Conservation (phyloP, 2,113 vertebrate species). For the Gymnogyps californianus region DNA sequence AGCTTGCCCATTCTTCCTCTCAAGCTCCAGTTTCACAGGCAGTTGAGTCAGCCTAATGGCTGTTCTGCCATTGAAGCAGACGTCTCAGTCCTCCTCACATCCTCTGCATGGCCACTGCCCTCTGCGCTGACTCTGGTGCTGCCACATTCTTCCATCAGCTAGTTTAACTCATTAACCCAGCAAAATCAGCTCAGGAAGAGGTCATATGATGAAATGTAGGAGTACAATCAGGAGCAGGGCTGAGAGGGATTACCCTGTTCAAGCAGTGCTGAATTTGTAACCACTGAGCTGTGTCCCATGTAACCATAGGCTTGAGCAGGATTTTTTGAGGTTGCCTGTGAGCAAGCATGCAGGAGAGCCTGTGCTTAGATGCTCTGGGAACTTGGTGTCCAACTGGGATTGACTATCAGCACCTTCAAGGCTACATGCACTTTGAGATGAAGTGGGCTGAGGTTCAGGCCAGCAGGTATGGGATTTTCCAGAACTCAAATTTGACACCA, state of each 20-base stretch:
- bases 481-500: neutral
- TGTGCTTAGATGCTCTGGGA: neutral
- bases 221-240: neutral
- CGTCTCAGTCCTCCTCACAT: neutral
- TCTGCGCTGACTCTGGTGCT: neutral
- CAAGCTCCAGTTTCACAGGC: neutral
- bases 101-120: neutral
- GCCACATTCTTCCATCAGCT: neutral
- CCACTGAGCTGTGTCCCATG: neutral
- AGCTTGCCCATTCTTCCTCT: neutral
- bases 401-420: neutral
- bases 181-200: neutral
- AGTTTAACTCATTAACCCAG: neutral
- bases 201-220: rapidly evolving
- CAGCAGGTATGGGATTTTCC: neutral
- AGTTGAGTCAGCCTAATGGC: neutral
- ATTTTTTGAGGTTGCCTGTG: neutral
- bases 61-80: neutral
- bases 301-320: rapidly evolving
- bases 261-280: neutral
- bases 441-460: neutral
- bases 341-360: neutral
- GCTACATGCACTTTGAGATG: neutral
- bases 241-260: neutral
- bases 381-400: neutral